Conservation (phyloP, 1,140 invertebrate species). For the Drosophila murphyi region DNA sequence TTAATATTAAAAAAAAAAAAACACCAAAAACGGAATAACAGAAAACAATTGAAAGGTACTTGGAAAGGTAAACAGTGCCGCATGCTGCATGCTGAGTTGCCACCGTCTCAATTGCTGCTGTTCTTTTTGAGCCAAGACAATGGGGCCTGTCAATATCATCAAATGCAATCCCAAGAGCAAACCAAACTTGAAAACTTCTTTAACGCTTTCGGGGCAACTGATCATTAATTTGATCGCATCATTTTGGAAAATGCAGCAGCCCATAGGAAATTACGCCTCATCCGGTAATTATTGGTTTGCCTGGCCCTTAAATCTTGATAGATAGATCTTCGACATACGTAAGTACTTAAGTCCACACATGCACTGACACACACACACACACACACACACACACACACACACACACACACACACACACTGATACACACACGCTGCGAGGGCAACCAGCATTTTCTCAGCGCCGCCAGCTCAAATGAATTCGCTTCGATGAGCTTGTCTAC, state of each 20-base stretch:
- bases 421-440: background rate
- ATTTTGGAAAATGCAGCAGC: constrained; percentile 68
- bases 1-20: constrained; percentile 53
- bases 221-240: constrained; percentile 76
- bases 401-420: background rate
- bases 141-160: constrained; percentile 46
- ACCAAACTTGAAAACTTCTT: constrained; percentile 45
- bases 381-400: background rate
- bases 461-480: constrained; percentile 54
- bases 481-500: constrained; percentile 32
- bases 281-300: constrained; percentile 80
- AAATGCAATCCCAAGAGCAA: constrained; percentile 38
- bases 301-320: constrained; percentile 69
- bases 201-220: constrained; percentile 47
- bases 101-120: constrained; percentile 56
- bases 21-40: background rate
- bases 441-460: constrained; percentile 63
- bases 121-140: constrained; percentile 52
- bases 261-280: constrained; percentile 75
- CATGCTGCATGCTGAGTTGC: constrained; percentile 27
- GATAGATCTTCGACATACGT: constrained; percentile 60
- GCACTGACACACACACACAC: constrained; percentile 16
- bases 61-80: constrained; percentile 41
- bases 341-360: constrained; percentile 25
- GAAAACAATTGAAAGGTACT: constrained; percentile 76